Evolutionary conservation across 2,888 invertebrate genomes (phyloP).

Genomic region (Cylloceria caligata): DNA sequence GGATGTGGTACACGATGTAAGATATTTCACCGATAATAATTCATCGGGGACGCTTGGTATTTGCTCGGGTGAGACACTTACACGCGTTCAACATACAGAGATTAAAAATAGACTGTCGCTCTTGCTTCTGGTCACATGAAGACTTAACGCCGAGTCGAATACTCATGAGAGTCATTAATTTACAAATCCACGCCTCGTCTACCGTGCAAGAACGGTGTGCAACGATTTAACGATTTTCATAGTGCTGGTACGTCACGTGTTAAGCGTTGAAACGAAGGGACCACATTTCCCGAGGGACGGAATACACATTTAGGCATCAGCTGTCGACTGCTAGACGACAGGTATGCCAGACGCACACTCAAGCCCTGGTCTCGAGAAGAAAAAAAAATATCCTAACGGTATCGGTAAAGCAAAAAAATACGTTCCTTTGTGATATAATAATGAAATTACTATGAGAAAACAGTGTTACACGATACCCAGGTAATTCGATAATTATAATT

Average conservation of each 20-base stretch:
- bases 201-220: not conserved
- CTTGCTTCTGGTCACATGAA: not conserved
- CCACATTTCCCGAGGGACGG: constrained; percentile 9
- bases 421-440: constrained; percentile 7
- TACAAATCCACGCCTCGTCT: constrained; percentile 46
- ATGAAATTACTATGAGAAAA: constrained; percentile 25
- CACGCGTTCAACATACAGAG: constrained; percentile 23
- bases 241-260: not conserved
- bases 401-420: not conserved
- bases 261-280: constrained; percentile 3
- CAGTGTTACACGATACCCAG: not conserved
- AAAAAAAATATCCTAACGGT: not conserved
- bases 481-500: constrained; percentile 30
- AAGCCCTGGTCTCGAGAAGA: not conserved
- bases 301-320: constrained; percentile 67
- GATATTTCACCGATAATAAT: constrained; percentile 39
- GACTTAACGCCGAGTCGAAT: not conserved
- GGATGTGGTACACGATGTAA: constrained; percentile 8
- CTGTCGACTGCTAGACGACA: constrained; percentile 77
- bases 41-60: constrained; percentile 9
- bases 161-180: constrained; percentile 37
- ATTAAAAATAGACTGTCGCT: constrained; percentile 38
- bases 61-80: constrained; percentile 37
- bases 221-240: constrained; percentile 31
- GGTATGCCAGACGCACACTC: constrained; percentile 70